Evolutionary conservation across 2,797 vertebrate species (phyloP).

Genomic region (Clarias fuscus): DNA sequence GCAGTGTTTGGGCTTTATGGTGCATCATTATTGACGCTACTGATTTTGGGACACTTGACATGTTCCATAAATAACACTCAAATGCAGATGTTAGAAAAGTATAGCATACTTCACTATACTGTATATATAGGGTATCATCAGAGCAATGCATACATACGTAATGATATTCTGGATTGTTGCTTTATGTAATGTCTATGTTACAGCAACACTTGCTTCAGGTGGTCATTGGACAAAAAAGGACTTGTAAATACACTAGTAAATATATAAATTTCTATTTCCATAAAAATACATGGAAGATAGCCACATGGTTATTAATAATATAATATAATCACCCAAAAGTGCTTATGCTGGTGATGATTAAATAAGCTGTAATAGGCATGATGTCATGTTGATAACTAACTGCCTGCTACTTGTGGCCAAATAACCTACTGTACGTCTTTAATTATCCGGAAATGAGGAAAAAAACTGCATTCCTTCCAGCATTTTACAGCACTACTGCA

Average conservation of each 20-base stretch:
- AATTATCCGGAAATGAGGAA: not conserved
- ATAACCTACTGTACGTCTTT: not conserved
- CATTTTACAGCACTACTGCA: not conserved
- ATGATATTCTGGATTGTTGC: not conserved
- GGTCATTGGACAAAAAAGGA: not conserved
- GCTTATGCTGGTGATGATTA: not conserved
- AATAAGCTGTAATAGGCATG: not conserved
- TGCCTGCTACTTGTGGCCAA: not conserved
- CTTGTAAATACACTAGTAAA: not conserved
- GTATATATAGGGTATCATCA: not conserved
- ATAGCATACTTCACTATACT: not conserved
- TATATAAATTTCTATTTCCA: not conserved
- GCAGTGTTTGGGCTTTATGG: constrained; percentile 50
- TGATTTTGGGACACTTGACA: constrained; percentile 41
- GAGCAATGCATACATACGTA: not conserved
- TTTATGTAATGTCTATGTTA: not conserved
- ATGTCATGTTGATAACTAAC: not conserved
- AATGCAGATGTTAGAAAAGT: constrained; percentile 28
- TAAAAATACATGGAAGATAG: not conserved
- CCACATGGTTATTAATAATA: not conserved
- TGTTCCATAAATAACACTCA: constrained; percentile 28
- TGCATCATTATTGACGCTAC: constrained; percentile 45
- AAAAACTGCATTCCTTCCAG: not conserved
- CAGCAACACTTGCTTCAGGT: not conserved
- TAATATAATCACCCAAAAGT: not conserved